Conservation (phyloP, 2,888 invertebrate species). For the Peribatodes rhomboidaria region DNA sequence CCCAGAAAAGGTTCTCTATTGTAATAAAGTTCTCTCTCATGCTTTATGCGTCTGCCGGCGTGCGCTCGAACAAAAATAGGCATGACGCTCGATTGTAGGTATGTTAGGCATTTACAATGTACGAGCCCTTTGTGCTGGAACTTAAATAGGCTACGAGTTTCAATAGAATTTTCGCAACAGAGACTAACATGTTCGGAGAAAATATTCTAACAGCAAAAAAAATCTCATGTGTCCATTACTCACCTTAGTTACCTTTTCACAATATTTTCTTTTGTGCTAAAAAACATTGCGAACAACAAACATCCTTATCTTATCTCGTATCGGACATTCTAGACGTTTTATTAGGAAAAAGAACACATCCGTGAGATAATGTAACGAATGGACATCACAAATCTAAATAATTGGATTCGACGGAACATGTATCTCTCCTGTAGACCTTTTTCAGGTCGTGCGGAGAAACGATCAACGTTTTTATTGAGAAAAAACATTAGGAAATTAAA, state of each 20-base stretch:
- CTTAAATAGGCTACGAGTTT: conserved; percentile 18
- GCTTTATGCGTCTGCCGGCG: conserved; percentile 22
- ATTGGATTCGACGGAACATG: conserved; percentile 21
- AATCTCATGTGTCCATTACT: neutral
- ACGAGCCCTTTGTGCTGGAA: conserved; percentile 23
- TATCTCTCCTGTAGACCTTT: conserved; percentile 13
- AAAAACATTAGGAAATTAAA: neutral
- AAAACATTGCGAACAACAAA: neutral
- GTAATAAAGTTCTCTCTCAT: conserved; percentile 31
- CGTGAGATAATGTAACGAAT: conserved; percentile 37
- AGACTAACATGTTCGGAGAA: conserved; percentile 15
- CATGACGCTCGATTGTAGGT: neutral
- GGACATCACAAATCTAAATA: conserved; percentile 44
- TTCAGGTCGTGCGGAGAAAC: conserved; percentile 10
- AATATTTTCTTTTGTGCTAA: neutral
- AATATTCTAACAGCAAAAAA: neutral
- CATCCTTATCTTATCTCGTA: conserved; percentile 15
- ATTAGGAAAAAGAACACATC: conserved; percentile 26
- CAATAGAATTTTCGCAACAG: conserved; percentile 23
- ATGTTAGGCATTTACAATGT: conserved; percentile 6
- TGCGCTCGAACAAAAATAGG: conserved; percentile 17
- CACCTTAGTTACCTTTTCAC: neutral
- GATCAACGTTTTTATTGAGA: conserved; percentile 5
- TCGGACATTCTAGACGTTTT: conserved; percentile 12
- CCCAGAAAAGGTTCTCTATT: conserved; percentile 29